phyloP scores from a whole-genome alignment of 2,888 invertebrate species.

The Iselma pallidipennis region DNA sequence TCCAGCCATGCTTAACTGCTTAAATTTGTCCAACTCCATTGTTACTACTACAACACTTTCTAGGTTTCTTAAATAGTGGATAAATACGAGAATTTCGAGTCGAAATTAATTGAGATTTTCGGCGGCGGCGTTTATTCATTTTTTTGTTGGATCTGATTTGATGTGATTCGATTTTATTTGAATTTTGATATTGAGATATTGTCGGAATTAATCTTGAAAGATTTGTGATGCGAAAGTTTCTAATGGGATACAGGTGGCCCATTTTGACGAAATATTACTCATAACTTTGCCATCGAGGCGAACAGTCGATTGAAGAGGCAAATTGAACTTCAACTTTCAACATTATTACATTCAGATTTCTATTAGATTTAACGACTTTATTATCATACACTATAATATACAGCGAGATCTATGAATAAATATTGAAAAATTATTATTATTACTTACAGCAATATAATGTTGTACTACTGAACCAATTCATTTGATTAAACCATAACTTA shows the following conservation, averaged over 20 bases:
- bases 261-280: conserved; percentile 6
- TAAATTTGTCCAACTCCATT: conserved; percentile 48
- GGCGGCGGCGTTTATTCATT: neutral
- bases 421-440: too few relatives aligned
- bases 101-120: too few relatives aligned
- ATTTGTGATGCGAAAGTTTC: neutral
- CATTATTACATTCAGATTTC: too few relatives aligned
- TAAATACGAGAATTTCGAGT: too few relatives aligned
- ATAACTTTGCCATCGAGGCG: neutral
- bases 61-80: conserved; percentile 10
- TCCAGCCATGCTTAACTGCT: conserved; percentile 49
- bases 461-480: too few relatives aligned
- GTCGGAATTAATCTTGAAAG: neutral
- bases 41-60: conserved; percentile 28
- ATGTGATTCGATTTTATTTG: neutral
- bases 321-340: neutral
- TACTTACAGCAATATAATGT: too few relatives aligned
- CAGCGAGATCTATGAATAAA: too few relatives aligned
- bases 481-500: too few relatives aligned
- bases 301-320: conserved; percentile 7
- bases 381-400: too few relatives aligned
- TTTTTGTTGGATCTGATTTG: neutral
- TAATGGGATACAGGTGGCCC: conserved; percentile 5
- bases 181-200: neutral
- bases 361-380: neutral